These are phyloP conservation scores for Macaca mulatta DNA, from an alignment of 2,113 vertebrate genomes.

Conservation along the genomic window DNA sequence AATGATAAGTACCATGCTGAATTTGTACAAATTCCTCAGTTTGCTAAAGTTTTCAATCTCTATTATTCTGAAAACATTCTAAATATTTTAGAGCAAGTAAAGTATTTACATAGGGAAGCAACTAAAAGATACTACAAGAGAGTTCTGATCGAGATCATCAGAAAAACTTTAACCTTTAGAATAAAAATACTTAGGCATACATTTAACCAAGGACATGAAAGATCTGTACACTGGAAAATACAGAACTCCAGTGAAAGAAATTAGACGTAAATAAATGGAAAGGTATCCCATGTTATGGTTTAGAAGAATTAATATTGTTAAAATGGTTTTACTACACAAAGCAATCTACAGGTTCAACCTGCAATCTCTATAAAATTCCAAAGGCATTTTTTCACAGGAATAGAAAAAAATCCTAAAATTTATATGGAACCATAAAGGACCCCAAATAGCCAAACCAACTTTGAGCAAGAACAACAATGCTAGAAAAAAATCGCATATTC, in stretches of 20 bases:
- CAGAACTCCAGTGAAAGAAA: not conserved
- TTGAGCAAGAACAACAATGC: not conserved
- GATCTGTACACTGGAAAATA: not conserved
- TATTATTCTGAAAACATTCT: conserved; percentile 17
- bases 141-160: conserved; percentile 10
- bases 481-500: not conserved
- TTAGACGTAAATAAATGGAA: not conserved
- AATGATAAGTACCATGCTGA: not conserved
- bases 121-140: not conserved
- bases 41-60: not conserved
- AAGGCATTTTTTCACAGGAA: not conserved
- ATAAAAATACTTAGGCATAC: not conserved
- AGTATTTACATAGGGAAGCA: not conserved
- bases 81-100: not conserved
- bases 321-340: too few relatives aligned
- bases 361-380: too few relatives aligned
- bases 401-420: not conserved
- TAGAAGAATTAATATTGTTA: too few relatives aligned
- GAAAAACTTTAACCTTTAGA: not conserved
- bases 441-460: not conserved
- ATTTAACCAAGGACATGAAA: not conserved
- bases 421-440: not conserved
- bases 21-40: not conserved
- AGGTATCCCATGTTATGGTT: too few relatives aligned
- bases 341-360: too few relatives aligned